Percentiles rank a stretch among this genome's conserved stretches.
Evolutionary conservation across 2,888 invertebrate species (phyloP).

Genomic region (Mimachlamys varia): DNA sequence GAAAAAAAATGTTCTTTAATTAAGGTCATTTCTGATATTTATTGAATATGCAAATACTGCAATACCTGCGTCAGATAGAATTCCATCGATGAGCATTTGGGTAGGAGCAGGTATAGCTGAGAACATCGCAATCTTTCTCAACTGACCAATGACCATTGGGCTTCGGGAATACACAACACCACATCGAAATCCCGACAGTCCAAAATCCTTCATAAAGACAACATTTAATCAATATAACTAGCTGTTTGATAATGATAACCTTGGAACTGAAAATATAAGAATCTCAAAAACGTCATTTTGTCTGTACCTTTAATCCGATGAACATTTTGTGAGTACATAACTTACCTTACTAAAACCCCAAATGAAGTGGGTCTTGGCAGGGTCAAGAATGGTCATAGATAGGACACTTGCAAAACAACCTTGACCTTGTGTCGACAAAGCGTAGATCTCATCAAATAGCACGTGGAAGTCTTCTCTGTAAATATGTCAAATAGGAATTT

Average conservation of each 20-base stretch:
- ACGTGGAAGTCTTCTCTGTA: constrained; percentile 36
- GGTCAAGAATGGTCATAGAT: constrained; percentile 28
- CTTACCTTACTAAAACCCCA: constrained; percentile 44
- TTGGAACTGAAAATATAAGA: no score
- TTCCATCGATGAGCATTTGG: constrained; percentile 53
- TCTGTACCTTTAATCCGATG: no score
- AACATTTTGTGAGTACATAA: no score
- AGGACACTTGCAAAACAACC: constrained; percentile 37
- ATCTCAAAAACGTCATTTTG: no score
- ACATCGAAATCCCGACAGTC: constrained; percentile 70
- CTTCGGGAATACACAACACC: constrained; percentile 68
- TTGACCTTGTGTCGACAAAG: constrained; percentile 19
- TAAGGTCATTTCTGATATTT: no score
- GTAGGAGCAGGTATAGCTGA: constrained; percentile 56
- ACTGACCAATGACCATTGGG: constrained; percentile 59
- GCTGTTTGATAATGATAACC: no score
- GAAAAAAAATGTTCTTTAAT: no score
- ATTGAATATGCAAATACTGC: constrained; percentile 43
- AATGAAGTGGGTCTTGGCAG: constrained; percentile 37
- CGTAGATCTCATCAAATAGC: constrained; percentile 42
- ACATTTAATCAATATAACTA: not conserved
- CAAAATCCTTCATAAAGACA: constrained; percentile 65
- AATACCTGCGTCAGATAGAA: constrained; percentile 59
- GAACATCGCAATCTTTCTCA: constrained; percentile 54
- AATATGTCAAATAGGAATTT: not conserved